phyloP scores from a whole-genome alignment of 2,888 invertebrate genomes.

The Aproaerema taeniolella region DNA sequence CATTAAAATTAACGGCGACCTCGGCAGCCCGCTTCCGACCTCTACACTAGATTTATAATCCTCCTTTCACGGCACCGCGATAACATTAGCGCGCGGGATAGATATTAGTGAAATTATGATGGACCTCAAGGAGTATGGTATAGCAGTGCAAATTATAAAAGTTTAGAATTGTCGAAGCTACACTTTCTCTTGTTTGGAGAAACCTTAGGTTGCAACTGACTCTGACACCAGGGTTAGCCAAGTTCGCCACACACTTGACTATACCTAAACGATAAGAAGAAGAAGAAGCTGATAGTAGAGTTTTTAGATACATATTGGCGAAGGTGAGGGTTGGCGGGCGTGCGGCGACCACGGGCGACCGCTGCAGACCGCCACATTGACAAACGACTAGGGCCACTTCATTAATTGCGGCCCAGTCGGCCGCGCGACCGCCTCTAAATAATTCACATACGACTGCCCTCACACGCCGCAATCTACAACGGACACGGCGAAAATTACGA shows the following conservation, averaged over 20 bases:
- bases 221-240: too few relatives aligned
- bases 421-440: conserved; percentile 65
- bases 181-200: too few relatives aligned
- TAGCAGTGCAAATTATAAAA: conserved; percentile 5
- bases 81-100: conserved; percentile 42
- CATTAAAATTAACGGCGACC: conserved; percentile 64
- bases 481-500: conserved; percentile 45
- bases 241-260: too few relatives aligned
- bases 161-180: conserved; percentile 14
- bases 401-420: conserved; percentile 68
- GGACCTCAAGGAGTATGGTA: conserved; percentile 7
- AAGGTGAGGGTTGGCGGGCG: conserved; percentile 35
- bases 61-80: conserved; percentile 50
- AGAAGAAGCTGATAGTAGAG: conserved; percentile 41
- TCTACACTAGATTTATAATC: conserved; percentile 64
- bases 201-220: too few relatives aligned
- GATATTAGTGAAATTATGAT: conserved; percentile 43
- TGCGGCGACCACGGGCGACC: conserved; percentile 29
- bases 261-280: too few relatives aligned
- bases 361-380: conserved; percentile 55
- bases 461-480: conserved; percentile 34
- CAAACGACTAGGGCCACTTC: conserved; percentile 68
- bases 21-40: conserved; percentile 51
- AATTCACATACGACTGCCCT: conserved; percentile 62
- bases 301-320: conserved; percentile 49